Evolutionary conservation across 2,888 invertebrate genomes (phyloP).

Genomic region (Ashinkailepas kermadecensis): DNA sequence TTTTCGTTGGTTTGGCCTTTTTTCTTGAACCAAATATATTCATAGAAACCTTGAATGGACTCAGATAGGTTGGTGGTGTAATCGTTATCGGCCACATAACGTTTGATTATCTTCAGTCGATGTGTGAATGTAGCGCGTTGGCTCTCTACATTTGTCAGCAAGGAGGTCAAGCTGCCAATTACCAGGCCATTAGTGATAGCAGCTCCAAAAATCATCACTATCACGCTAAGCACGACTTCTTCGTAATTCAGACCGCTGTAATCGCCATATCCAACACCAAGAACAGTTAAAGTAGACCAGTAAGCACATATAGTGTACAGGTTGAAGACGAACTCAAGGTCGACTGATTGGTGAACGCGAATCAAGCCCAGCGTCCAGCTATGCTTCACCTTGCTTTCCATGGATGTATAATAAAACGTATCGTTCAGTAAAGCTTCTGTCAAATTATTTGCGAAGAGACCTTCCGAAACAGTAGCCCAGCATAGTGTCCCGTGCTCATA

Average conservation of each 20-base stretch:
- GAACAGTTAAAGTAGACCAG: neutral
- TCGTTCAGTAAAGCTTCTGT: neutral
- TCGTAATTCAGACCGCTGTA: neutral
- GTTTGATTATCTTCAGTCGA: neutral
- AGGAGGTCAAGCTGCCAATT: neutral
- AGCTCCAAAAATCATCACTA: neutral
- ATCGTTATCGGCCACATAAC: neutral
- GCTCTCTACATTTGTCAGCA: neutral
- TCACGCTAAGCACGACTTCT: neutral
- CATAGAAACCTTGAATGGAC: neutral
- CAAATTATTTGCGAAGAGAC: neutral
- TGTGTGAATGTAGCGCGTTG: neutral
- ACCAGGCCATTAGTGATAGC: neutral
- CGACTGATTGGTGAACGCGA: neutral
- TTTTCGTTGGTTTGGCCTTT: neutral
- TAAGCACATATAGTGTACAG: neutral
- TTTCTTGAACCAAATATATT: conserved; percentile 13
- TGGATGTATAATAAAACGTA: neutral
- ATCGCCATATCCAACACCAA: neutral
- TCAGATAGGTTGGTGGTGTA: neutral
- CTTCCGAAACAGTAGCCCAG: neutral
- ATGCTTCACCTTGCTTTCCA: neutral
- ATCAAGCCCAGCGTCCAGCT: neutral
- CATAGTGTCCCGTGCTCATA: neutral
- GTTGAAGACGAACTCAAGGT: neutral